Base-by-base conservation (phyloP, 1,140 invertebrate species). In the Drosophila erecta region DNA sequence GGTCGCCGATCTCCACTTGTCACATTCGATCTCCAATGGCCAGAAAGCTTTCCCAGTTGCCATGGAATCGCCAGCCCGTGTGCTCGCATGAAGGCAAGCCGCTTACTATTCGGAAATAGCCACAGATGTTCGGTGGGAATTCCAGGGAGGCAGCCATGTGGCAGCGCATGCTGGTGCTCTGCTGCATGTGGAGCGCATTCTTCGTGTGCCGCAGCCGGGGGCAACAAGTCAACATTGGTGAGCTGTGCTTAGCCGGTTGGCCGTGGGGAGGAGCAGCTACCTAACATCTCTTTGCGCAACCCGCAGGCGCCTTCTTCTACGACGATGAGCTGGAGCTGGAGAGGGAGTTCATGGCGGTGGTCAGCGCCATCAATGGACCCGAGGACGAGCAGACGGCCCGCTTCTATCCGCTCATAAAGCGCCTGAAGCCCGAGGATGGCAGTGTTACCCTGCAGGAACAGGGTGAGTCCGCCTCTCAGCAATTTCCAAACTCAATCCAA, bases 301-400 rank as follows among this genome's bases (percentile, higher is more conserved):
- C 41, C 30, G 30, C 55, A 93, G 93, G 92, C 65, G 93, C 92
- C 43, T 91, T 93, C 56, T 93, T 93, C 59, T 91, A 91, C 56
- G 81, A 92, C 66, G 83, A 92, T 55, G 89, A 93, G 59, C 56
- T 73, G 83, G 93, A 85, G 57, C 87, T 78, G 80, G 93, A 90
- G 57, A 93, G 60, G 90, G 92, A 64, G 92, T 94, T 91, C 58
- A 66, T 72, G 81, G 90, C 66, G 30, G 93, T 93, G 37, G 80
- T 94, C 10, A 76, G 90, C 15, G 76, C 92, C 53, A 79, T 93
- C 35, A 92, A 91, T 12, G 87, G 71, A 5, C 83, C 79, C 7
- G 76, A 85, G 27, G 41, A 46, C 20, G 76, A 80, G 24, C 65
- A 62, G 49, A 75, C 62, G 12, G 62, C 64, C 12, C 55, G 24